These are phyloP conservation scores for Epinotia brunnichana DNA, from an alignment of 2,888 invertebrate species.

Conservation along the genomic window DNA sequence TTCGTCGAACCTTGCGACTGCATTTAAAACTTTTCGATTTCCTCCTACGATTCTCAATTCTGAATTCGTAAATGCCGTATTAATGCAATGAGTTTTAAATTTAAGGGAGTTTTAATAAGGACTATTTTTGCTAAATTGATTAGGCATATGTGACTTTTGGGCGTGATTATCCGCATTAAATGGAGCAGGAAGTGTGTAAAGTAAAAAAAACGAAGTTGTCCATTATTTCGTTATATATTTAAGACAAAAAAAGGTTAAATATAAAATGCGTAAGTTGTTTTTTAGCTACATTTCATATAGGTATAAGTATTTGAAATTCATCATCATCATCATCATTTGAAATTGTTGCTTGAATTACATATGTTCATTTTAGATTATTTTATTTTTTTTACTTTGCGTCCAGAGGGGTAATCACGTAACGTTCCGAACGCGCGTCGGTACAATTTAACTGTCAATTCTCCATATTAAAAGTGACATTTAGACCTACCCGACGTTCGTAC, in stretches of 20 bases:
- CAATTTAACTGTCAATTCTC: no score
- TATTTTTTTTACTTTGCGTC: no score
- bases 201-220: not conserved
- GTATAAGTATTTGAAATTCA: no score
- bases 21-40: conserved; percentile 30
- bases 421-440: no score
- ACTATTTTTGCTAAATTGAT: not conserved
- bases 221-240: conserved; percentile 3
- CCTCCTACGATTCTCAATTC: conserved; percentile 15
- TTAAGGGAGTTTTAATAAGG: not conserved
- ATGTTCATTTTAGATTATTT: not conserved
- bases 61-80: not conserved
- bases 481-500: no score
- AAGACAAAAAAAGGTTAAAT: not conserved
- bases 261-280: not conserved
- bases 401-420: no score
- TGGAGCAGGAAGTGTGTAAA: conserved; percentile 12
- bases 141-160: not conserved
- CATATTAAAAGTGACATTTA: no score
- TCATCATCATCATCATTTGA: no score
- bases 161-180: not conserved
- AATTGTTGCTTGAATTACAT: not conserved
- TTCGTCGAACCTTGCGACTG: conserved; percentile 28
- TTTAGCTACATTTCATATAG: not conserved
- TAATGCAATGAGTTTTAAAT: not conserved